Percentiles rank a stretch among this genome's conserved stretches.
Conservation (phyloP, 2,888 invertebrate species). For the Graphium colonna region DNA sequence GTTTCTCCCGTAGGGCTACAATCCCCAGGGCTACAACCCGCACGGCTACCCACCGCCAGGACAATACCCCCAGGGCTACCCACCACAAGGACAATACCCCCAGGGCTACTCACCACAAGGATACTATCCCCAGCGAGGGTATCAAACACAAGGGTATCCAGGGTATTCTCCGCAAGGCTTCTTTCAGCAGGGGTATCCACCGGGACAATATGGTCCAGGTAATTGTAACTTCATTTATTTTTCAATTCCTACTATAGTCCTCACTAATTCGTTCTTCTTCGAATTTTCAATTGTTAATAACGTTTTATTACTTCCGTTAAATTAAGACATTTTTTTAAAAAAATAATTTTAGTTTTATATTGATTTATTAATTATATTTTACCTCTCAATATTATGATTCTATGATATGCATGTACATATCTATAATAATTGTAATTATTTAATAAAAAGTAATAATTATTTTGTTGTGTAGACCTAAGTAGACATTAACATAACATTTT, state of each 20-base stretch:
- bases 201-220: not conserved
- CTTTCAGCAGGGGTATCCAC: conserved; percentile 20
- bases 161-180: no score
- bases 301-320: not conserved
- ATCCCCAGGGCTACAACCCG: not conserved
- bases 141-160: conserved; percentile 22
- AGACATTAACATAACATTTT: no score
- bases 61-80: conserved; percentile 22
- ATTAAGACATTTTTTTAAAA: not conserved
- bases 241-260: not conserved
- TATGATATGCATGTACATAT: no score
- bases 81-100: conserved; percentile 19
- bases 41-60: conserved; percentile 26
- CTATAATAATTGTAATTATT: no score
- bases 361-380: no score
- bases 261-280: not conserved
- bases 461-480: no score
- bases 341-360: not conserved
- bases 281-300: not conserved
- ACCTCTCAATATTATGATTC: no score
- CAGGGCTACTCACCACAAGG: conserved; percentile 29
- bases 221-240: not conserved
- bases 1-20: not conserved
- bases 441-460: no score
- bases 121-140: no score